Evolutionary conservation across 1,140 invertebrate species (phyloP).

Genomic region (Cephus cinctus): DNA sequence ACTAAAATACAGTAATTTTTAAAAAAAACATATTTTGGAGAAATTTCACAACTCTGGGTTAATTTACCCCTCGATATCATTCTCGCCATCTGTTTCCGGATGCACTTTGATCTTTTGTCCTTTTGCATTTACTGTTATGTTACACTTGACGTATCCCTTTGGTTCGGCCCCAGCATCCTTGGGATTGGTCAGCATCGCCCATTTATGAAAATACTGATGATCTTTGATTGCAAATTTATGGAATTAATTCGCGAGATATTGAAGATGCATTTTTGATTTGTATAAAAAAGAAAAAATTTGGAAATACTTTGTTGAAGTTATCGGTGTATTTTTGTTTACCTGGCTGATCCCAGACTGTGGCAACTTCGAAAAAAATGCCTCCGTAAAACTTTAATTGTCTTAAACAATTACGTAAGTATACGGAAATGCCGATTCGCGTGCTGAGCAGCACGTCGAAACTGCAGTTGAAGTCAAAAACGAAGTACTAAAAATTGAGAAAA

Average conservation of each 20-base stretch:
- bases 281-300: constrained; percentile 1
- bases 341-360: constrained; percentile 68
- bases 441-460: constrained; percentile 38
- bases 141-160: constrained; percentile 77
- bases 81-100: constrained; percentile 63
- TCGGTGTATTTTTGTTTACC: constrained; percentile 52
- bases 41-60: too few species aligned
- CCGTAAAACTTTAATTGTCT: constrained; percentile 45
- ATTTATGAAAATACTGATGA: constrained; percentile 79
- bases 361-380: constrained; percentile 61
- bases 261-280: too few species aligned
- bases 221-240: constrained; percentile 52
- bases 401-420: constrained; percentile 39
- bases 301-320: constrained; percentile 6
- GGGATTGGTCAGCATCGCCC: constrained; percentile 72
- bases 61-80: constrained; percentile 75
- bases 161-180: constrained; percentile 63
- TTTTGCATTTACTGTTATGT: constrained; percentile 69
- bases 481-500: constrained; percentile 57
- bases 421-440: constrained; percentile 45
- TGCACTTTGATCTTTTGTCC: constrained; percentile 63
- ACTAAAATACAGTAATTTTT: constrained; percentile 46
- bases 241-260: constrained; percentile 1
- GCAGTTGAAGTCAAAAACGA: constrained; percentile 42
- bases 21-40: too few species aligned